Conservation (phyloP, 92 coral and sea anemone genomes). For the Galaxea fascicularis region DNA sequence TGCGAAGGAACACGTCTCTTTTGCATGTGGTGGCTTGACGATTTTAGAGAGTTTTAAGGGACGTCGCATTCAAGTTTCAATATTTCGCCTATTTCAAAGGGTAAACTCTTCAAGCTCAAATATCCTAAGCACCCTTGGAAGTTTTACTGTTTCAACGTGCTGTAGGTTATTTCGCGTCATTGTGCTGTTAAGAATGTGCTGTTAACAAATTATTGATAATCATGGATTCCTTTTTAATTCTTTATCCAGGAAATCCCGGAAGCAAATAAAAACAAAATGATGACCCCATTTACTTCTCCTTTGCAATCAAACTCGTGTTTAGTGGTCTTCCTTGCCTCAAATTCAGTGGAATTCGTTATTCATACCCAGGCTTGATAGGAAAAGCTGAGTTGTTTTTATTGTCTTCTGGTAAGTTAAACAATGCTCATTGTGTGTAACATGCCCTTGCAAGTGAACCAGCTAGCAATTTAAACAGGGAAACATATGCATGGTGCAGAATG, state of each 20-base stretch:
- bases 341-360: slow-evolving; percentile 35
- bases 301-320: slow-evolving; percentile 30
- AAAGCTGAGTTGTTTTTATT: slow-evolving; percentile 30
- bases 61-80: neutral
- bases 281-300: slow-evolving; percentile 38
- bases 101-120: neutral
- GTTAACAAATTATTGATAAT: neutral
- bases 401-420: slow-evolving; percentile 28
- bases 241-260: slow-evolving; percentile 73
- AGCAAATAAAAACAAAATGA: slow-evolving; percentile 83
- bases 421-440: neutral
- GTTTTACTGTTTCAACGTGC: neutral
- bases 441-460: too few relatives aligned
- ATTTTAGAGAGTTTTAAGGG: neutral
- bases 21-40: slow-evolving; percentile 8
- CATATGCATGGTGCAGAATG: too few relatives aligned
- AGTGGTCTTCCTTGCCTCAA: slow-evolving; percentile 46
- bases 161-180: too few relatives aligned
- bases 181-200: too few relatives aligned
- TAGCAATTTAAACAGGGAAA: too few relatives aligned
- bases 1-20: neutral
- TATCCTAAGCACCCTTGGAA: slow-evolving; percentile 3
- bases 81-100: neutral
- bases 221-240: neutral
- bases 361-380: slow-evolving; percentile 45